These are phyloP conservation scores for Leptopilina syphax DNA, from an alignment of 2,888 invertebrate species.

Conservation along the genomic window DNA sequence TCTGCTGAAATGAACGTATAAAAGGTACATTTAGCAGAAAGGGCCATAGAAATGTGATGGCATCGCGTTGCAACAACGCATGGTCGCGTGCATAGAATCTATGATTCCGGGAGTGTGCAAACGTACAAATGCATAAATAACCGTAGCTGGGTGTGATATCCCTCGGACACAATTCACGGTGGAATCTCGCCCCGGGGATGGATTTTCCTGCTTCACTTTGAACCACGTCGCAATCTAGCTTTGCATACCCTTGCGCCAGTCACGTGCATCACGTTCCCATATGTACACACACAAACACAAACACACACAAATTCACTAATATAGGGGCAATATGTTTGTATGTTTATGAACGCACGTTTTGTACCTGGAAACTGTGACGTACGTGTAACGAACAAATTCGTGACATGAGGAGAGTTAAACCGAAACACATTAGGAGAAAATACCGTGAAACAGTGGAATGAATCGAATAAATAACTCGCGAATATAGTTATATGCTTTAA, in stretches of 20 bases:
- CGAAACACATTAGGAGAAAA: slow-evolving; percentile 16
- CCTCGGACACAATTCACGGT: slow-evolving; percentile 54
- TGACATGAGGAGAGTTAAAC: slow-evolving; percentile 27
- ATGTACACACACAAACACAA: not conserved
- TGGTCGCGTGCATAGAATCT: slow-evolving; percentile 46
- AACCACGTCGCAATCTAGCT: slow-evolving; percentile 50
- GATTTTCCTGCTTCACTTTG: slow-evolving; percentile 53
- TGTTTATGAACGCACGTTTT: slow-evolving; percentile 29
- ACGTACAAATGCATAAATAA: slow-evolving; percentile 59
- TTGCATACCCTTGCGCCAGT: slow-evolving; percentile 29
- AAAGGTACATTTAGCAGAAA: slow-evolving; percentile 29
- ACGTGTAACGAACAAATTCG: slow-evolving; percentile 32
- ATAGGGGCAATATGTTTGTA: not conserved
- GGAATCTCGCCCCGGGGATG: slow-evolving; percentile 58
- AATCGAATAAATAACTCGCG: slow-evolving; percentile 1
- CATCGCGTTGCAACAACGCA: slow-evolving; percentile 28
- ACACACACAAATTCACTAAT: not conserved
- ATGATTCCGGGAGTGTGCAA: slow-evolving; percentile 42
- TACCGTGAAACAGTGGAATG: not conserved
- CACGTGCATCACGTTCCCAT: slow-evolving; percentile 30
- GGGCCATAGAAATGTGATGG: slow-evolving; percentile 29
- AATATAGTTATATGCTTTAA: not conserved
- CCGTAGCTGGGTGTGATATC: slow-evolving; percentile 45
- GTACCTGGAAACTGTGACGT: slow-evolving; percentile 25
- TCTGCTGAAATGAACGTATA: slow-evolving; percentile 25